phyloP scores from a whole-genome alignment of 2,888 invertebrate genomes.

The Dascillus cervinus region DNA sequence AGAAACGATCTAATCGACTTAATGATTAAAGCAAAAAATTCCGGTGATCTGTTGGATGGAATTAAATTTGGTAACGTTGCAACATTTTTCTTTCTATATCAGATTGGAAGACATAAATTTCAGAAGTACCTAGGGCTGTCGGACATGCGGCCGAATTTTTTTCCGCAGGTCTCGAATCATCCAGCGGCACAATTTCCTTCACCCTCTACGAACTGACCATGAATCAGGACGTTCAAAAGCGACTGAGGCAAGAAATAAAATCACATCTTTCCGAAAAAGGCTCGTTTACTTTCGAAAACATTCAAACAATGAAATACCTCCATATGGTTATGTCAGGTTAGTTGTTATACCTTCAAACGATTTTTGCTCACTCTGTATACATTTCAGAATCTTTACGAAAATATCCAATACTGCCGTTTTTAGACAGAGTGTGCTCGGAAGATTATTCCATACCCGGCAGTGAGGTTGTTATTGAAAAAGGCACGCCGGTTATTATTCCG shows the following conservation, averaged over 20 bases:
- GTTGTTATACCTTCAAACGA: too few species aligned
- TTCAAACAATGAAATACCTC: constrained; percentile 6
- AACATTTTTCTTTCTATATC: too few species aligned
- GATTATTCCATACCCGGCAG: constrained; percentile 24
- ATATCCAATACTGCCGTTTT: constrained; percentile 30
- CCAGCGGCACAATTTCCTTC: constrained; percentile 35
- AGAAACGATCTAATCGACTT: too few species aligned
- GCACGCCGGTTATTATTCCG: constrained; percentile 30
- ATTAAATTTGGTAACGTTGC: too few species aligned
- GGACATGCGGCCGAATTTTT: constrained; percentile 39
- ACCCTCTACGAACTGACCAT: constrained; percentile 33
- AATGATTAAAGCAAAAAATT: too few species aligned
- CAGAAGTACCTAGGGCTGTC: neutral
- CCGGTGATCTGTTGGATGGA: too few species aligned
- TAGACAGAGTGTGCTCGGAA: constrained; percentile 23
- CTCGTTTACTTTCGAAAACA: constrained; percentile 3
- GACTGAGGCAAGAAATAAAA: constrained; percentile 36
- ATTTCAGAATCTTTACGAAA: constrained; percentile 34
- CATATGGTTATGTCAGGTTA: too few species aligned
- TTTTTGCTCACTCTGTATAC: too few species aligned
- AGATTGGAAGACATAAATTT: too few species aligned
- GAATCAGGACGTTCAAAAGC: too few species aligned
- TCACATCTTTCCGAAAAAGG: constrained; percentile 19
- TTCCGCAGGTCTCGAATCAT: constrained; percentile 42
- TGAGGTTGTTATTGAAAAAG: constrained; percentile 25